Evolutionary conservation across 2,888 invertebrate species (phyloP), one percentile per base, ranked within the genome.

Genomic region (Troides helena): DNA sequence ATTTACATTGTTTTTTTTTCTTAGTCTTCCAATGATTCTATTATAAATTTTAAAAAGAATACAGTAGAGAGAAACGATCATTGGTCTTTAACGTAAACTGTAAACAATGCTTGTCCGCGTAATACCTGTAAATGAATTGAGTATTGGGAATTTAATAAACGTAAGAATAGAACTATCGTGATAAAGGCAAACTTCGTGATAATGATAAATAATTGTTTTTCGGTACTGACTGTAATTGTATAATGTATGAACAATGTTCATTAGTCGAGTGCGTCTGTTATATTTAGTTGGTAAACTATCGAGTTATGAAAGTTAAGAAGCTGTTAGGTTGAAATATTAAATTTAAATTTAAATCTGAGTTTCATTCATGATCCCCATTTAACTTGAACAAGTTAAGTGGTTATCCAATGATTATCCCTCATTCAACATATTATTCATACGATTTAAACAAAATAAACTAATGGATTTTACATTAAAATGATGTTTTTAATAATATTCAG

Each of bases 271-370:
- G 89, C 87, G 89, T 86, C 90, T 89, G 91, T 92, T 92, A 87
- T 78, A 84, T 81, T 84, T 91, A 92, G 90, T 89, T 87, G 89
- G 89, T 92, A 89, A 84, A 85, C 86, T 88, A 86, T 90, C 87
- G 83, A 88, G 88, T 90, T 90, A 89, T 85, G 83, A 86, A 83
- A 87, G 88, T 89, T 90, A 89, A 84, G 85, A 89, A 83, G 85
- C 87, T 92, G 92, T 92, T 92, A 92, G 92, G 89, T 92, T 92
- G 92, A 91, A 90, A 87, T 89, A 89, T 89, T 91, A 92, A 90
- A 86, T 79, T 85, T 86, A 88, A 75, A 90, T 84, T 83, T 80
- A 75, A 82, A 85, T 78, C 72, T 79, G 82, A 79, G 76, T 90
- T 90, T 91, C 70, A 87, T 82, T 89, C 70, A 23, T 7, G 1